Base-by-base conservation (phyloP, 1,140 invertebrate genomes). In the Cotesia vestalis region DNA sequence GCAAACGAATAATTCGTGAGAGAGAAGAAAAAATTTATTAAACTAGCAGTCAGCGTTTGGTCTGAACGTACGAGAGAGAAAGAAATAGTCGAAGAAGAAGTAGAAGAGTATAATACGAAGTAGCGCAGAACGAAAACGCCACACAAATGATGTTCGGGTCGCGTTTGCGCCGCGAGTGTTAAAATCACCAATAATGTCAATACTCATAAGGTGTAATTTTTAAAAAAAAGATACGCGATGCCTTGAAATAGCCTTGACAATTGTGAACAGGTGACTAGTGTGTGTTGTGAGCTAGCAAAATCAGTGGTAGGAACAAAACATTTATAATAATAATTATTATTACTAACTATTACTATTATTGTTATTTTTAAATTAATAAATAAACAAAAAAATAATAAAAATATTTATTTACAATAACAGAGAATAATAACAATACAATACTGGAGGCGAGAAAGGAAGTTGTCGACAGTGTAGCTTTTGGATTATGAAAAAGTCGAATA, bases 401-500 rank as follows among this genome's bases (percentile, higher is more conserved):
- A 6, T 46, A 52, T 27, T n/a, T 60, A 14, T 35, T 35, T n/a
- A 2, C 5, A 66, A 36, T 38, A 36, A 17, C 2, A 66, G 36
- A 64, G n/a, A 66, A 38, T 40, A 46, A 46, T 40, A 17, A 46
- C 38, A 38, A 35, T n/a, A 38, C 38, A 66, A n/a, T 9, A 46
- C 1, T 11, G 51, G 9, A 68, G 35, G 17, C 17, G 35, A 46
- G 12, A 71, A 73, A 72, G 73, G 71, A 66, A 52, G 14, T 36
- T n/a, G 57, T 66, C 71, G 71, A n/a, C 57, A 27, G 57, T 70
- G 20, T 60, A n/a, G 40, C 11, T 9, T 17, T 17, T 52, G 66
- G 57, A 76, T 83, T 79, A 85, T 86, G 83, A 85, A 84, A 83
- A 85, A 85, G 77, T 83, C 77, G 77, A 78, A 72, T 71, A 84